Evolutionary conservation across 1,140 invertebrate genomes (phyloP).

Genomic region (Plectus sambesii): DNA sequence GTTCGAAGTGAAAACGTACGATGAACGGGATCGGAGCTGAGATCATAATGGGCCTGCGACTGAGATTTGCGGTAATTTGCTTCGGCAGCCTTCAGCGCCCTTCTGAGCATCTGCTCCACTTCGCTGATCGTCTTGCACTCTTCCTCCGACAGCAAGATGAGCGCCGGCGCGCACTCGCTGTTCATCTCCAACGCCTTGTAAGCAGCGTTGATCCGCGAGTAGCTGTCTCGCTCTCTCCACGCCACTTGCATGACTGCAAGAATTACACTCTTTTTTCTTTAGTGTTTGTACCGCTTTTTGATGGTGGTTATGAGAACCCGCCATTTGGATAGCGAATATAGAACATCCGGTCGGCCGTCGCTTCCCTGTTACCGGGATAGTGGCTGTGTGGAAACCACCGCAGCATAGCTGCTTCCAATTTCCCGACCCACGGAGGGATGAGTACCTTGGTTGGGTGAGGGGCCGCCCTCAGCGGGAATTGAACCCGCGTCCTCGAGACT

Average conservation of each 20-base stretch:
- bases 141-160: conserved; percentile 89
- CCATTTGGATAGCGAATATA: too few species aligned
- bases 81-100: conserved; percentile 75
- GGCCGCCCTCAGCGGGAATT: too few species aligned
- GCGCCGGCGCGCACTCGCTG: conserved; percentile 83
- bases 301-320: too few species aligned
- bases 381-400: too few species aligned
- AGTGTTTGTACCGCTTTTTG: too few species aligned
- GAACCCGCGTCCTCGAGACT: too few species aligned
- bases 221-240: conserved; percentile 86
- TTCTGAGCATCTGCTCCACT: conserved; percentile 51
- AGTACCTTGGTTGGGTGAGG: too few species aligned
- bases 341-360: too few species aligned
- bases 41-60: conserved; percentile 63
- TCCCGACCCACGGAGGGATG: too few species aligned
- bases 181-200: conserved; percentile 78
- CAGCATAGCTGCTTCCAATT: too few species aligned
- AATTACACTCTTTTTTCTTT: too few species aligned
- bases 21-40: conserved; percentile 62
- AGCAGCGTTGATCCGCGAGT: conserved; percentile 77
- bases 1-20: conserved; percentile 50
- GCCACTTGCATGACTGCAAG: conserved; percentile 83
- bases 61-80: conserved; percentile 70
- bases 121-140: conserved; percentile 81
- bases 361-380: too few species aligned